Conservation (phyloP, 2,888 invertebrate species). For the Lasius platythorax region DNA sequence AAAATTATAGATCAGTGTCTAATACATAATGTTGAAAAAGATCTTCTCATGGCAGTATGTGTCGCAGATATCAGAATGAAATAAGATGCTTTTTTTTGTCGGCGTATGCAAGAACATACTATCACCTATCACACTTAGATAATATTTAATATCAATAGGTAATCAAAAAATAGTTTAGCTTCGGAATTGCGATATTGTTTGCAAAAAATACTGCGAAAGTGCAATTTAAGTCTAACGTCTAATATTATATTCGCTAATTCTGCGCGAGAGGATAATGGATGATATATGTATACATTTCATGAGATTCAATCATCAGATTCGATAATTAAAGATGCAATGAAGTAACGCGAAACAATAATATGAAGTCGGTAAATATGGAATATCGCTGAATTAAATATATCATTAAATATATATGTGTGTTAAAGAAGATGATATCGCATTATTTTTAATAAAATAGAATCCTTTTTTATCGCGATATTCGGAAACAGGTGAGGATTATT, state of each 20-base stretch:
- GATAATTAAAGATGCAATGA: not conserved
- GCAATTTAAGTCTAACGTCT: constrained; percentile 40
- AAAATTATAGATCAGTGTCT: constrained; percentile 20
- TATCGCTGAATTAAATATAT: not conserved
- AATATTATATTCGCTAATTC: constrained; percentile 14
- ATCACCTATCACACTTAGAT: constrained; percentile 33
- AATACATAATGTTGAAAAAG: constrained; percentile 12
- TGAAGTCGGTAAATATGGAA: not conserved
- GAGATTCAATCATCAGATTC: not conserved
- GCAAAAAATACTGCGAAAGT: constrained; percentile 37
- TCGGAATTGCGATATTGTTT: constrained; percentile 30
- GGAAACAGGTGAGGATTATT: not conserved
- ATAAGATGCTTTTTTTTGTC: constrained; percentile 18
- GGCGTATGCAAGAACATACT: constrained; percentile 14
- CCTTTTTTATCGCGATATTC: not conserved
- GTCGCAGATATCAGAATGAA: constrained; percentile 22
- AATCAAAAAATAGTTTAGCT: constrained; percentile 46
- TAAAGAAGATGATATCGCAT: constrained; percentile 1
- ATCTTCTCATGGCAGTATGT: constrained; percentile 46
- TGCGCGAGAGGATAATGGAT: not conserved
- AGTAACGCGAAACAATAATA: not conserved
- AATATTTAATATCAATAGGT: constrained; percentile 43
- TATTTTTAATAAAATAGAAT: constrained; percentile 25
- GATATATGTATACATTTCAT: constrained; percentile 1
- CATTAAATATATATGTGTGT: not conserved